Percentiles rank a stretch among this genome's conserved stretches.
phyloP scores from a whole-genome alignment of 2,797 vertebrate species.

The Enteromius radiatus region DNA sequence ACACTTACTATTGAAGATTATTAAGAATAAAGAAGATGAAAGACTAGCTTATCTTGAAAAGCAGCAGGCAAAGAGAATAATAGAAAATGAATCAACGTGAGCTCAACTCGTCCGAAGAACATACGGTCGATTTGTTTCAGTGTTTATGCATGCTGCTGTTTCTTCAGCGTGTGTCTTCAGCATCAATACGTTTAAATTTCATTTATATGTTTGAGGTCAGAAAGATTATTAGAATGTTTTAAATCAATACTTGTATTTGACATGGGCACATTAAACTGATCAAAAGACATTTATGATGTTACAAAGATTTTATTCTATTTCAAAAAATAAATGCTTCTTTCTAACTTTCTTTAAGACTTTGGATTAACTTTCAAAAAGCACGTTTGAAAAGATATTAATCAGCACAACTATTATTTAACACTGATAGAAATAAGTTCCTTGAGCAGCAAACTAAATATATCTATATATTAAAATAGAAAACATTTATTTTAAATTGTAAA shows the following conservation, averaged over 20 bases:
- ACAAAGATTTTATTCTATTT: background rate
- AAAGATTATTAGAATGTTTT: background rate
- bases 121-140: background rate
- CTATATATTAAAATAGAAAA: too few species aligned
- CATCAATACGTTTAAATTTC: too few species aligned
- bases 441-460: too few species aligned
- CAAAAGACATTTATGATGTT: background rate
- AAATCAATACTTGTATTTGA: background rate
- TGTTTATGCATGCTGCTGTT: background rate
- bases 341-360: too few species aligned
- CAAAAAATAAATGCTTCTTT: too few species aligned
- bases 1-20: background rate
- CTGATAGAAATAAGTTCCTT: too few species aligned
- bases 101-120: background rate
- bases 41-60: slow-evolving; percentile 2
- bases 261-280: background rate
- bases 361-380: too few species aligned
- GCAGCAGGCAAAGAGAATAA: background rate
- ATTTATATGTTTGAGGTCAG: background rate
- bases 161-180: background rate
- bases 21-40: slow-evolving; percentile 11
- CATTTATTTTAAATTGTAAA: too few species aligned
- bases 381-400: too few species aligned
- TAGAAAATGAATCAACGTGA: background rate
- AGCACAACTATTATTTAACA: too few species aligned